Conservation (phyloP, 2,797 vertebrate genomes). For the Sibirionetta formosa region DNA sequence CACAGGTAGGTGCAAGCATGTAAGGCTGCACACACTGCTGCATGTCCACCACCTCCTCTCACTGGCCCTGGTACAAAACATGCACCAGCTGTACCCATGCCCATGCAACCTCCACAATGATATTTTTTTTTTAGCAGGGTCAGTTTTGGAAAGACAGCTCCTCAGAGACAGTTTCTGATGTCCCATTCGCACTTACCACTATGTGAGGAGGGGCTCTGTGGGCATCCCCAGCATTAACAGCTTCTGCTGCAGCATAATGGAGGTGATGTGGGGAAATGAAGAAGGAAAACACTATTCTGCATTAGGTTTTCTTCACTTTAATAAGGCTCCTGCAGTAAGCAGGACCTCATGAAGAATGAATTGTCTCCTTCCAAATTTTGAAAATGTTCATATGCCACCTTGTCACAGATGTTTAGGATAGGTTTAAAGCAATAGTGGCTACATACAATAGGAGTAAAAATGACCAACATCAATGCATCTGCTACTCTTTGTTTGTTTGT, state of each 20-base stretch:
- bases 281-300: background rate
- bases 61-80: accelerated
- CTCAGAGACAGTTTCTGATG: too few species aligned
- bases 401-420: background rate
- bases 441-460: background rate
- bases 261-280: background rate
- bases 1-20: accelerated
- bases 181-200: too few species aligned
- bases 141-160: too few species aligned
- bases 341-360: background rate
- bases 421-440: background rate
- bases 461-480: background rate
- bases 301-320: background rate
- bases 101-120: accelerated
- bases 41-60: accelerated
- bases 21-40: accelerated
- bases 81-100: accelerated
- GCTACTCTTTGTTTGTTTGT: background rate
- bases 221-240: too few species aligned
- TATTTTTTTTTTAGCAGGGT: too few species aligned
- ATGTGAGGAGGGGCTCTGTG: too few species aligned
- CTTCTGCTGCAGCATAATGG: too few species aligned
- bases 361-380: background rate
- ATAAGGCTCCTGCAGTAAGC: background rate
- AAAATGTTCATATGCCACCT: background rate